These are phyloP conservation scores for Nymphalis polychloros DNA, from an alignment of 2,888 invertebrate genomes.

Conservation along the genomic window DNA sequence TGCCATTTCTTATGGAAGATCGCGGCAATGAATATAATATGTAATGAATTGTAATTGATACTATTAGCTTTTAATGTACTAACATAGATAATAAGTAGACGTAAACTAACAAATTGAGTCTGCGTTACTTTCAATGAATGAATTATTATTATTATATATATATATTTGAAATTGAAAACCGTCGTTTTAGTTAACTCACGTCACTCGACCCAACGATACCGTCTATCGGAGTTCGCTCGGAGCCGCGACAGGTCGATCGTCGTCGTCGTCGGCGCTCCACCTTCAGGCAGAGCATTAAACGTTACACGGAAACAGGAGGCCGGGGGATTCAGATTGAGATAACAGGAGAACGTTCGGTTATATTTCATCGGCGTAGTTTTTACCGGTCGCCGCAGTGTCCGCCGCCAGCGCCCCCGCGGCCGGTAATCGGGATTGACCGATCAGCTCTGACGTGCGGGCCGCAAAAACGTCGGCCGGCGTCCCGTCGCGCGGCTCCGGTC, in stretches of 20 bases:
- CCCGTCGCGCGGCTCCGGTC: slow-evolving; percentile 19
- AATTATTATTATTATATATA: too few species aligned
- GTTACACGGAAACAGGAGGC: not conserved
- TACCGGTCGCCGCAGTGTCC: not conserved
- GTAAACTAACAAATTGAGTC: too few species aligned
- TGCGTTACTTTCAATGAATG: too few species aligned
- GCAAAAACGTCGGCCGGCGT: slow-evolving; percentile 23
- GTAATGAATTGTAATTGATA: too few species aligned
- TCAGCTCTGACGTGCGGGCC: slow-evolving; percentile 23
- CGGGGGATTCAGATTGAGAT: slow-evolving; percentile 1
- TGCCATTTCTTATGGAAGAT: too few species aligned
- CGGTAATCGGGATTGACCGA: slow-evolving; percentile 34
- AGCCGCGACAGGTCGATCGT: not conserved
- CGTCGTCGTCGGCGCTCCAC: too few species aligned
- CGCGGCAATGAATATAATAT: too few species aligned
- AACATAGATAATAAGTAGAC: too few species aligned
- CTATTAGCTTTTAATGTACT: too few species aligned
- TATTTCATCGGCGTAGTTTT: not conserved
- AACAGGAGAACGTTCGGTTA: not conserved
- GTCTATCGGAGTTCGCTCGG: too few species aligned
- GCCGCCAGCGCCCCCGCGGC: too few species aligned
- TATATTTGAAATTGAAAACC: not conserved
- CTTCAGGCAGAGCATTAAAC: not conserved
- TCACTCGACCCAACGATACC: not conserved
- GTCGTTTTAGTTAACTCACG: not conserved